Evolutionary conservation across 2,113 vertebrate species (phyloP).

Genomic region (Pollimyrus isidori): DNA sequence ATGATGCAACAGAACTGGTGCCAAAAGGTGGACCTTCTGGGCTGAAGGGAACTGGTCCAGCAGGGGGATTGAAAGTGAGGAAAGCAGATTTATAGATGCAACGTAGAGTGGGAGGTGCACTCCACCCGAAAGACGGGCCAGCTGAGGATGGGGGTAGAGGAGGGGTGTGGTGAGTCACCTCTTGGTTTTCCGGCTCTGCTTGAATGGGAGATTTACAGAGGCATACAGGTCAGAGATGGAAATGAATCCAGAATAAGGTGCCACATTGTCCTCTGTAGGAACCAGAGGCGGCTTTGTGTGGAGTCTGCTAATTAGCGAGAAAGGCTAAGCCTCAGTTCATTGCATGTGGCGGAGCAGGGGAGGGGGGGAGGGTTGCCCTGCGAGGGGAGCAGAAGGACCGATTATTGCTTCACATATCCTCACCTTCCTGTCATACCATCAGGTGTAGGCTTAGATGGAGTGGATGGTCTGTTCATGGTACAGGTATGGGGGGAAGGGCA

Average conservation of each 20-base stretch:
- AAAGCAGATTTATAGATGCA: not conserved
- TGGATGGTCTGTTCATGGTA: not conserved
- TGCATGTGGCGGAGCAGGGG: not conserved
- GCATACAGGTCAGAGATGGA: not conserved
- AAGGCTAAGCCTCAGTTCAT: not conserved
- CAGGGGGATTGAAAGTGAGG: not conserved
- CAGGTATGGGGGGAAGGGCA: not conserved
- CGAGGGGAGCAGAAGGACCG: not conserved
- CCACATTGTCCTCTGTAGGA: not conserved
- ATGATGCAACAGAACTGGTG: not conserved
- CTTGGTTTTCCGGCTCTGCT: not conserved
- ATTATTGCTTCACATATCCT: not conserved
- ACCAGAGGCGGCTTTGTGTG: not conserved
- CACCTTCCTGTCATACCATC: not conserved
- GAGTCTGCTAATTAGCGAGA: conserved; percentile 11
- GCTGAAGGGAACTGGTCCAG: not conserved
- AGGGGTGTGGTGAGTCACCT: no score
- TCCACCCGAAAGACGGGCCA: not conserved
- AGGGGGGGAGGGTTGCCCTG: not conserved
- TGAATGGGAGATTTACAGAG: not conserved
- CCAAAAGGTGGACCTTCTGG: not conserved
- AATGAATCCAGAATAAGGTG: not conserved
- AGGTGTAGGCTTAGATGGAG: not conserved
- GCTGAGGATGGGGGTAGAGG: not conserved
- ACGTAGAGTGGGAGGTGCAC: not conserved